A percentile compares a stretch with the other conserved stretches of the same genome.
Conservation (phyloP, 1,140 invertebrate species). For the Monochamus saltuarius region DNA sequence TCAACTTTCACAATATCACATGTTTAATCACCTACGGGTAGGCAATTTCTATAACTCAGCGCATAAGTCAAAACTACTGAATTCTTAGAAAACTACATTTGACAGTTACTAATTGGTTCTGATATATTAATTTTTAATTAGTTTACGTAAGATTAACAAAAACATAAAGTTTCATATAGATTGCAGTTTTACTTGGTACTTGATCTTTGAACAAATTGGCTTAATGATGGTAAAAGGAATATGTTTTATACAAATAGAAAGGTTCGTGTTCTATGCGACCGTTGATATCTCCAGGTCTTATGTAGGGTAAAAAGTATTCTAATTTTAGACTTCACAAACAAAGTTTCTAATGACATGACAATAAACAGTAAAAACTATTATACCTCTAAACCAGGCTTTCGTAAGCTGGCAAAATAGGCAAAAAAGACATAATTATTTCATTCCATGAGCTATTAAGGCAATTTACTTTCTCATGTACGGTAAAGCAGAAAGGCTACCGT, state of each 20-base stretch:
- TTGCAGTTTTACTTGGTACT: not conserved
- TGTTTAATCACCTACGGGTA: slow-evolving; percentile 23
- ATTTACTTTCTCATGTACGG: not conserved
- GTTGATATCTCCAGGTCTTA: slow-evolving; percentile 12
- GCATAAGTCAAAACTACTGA: slow-evolving; percentile 13
- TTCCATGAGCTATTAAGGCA: too few species aligned
- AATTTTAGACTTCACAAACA: too few species aligned
- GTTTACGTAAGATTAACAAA: not conserved
- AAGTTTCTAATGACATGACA: too few species aligned
- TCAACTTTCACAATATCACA: slow-evolving; percentile 36
- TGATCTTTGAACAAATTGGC: not conserved
- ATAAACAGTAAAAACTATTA: too few species aligned
- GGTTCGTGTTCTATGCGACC: slow-evolving; percentile 4
- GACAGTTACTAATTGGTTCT: not conserved
- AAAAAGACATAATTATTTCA: too few species aligned
- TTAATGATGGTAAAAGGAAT: not conserved
- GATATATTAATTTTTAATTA: not conserved
- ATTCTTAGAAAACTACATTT: not conserved
- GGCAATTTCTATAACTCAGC: slow-evolving; percentile 24
- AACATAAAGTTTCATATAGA: not conserved
- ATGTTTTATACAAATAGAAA: slow-evolving; percentile 2
- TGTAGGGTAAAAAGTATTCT: too few species aligned
- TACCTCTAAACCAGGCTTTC: too few species aligned
- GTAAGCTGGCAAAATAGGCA: too few species aligned
- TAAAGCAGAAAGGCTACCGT: not conserved